A percentile compares a stretch with the other conserved stretches of the same genome.
phyloP scores from a whole-genome alignment of 2,888 invertebrate genomes.

The Lamellibrachia satsuma region DNA sequence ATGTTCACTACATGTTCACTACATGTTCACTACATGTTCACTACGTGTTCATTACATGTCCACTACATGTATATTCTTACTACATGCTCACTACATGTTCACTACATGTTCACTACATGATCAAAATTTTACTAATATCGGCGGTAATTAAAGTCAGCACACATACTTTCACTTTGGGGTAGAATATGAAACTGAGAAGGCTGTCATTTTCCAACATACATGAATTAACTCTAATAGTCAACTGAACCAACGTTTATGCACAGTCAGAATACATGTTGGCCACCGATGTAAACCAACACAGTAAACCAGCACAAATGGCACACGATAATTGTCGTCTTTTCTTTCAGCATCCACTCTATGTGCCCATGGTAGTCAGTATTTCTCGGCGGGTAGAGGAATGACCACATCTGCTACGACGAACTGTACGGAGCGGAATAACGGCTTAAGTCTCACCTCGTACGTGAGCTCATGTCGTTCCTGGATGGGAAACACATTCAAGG shows the following conservation, averaged over 20 bases:
- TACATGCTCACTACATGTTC: too few species aligned
- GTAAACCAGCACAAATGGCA: not conserved
- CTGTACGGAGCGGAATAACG: not conserved
- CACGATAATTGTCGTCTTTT: not conserved
- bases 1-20: too few species aligned
- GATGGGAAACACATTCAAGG: not conserved
- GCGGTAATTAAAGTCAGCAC: too few species aligned
- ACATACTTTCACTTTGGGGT: too few species aligned
- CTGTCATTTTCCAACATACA: not conserved
- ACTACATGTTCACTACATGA: too few species aligned
- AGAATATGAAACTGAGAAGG: too few species aligned
- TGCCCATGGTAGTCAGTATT: not conserved
- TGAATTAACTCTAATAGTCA: not conserved
- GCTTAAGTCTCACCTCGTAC: not conserved
- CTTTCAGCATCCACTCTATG: not conserved
- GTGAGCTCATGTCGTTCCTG: not conserved
- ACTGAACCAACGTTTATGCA: not conserved
- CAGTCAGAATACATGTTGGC: not conserved
- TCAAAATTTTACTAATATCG: too few species aligned
- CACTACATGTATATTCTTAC: not conserved
- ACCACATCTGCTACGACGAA: not conserved
- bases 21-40: too few species aligned
- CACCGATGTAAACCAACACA: not conserved
- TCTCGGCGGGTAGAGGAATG: not conserved
- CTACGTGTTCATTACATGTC: not conserved